Evolutionary conservation across 1,140 invertebrate genomes (phyloP).

Genomic region (Dendroctonus ponderosae): DNA sequence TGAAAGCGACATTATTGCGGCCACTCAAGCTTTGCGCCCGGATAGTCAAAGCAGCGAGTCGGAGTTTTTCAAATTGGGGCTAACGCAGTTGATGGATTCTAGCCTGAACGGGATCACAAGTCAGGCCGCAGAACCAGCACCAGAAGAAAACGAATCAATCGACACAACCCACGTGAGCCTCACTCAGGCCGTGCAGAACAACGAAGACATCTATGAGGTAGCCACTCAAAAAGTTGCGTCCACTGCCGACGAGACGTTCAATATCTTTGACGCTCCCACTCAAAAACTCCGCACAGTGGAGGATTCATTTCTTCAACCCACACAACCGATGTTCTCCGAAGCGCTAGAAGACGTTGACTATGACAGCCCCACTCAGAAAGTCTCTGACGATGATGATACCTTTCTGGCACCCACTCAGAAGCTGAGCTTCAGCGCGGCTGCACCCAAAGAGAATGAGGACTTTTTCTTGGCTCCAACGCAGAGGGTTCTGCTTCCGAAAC

Average conservation of each 20-base stretch:
- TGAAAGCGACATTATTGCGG: slow-evolving; percentile 36
- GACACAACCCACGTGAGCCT: no score
- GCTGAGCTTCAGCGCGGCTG: not conserved
- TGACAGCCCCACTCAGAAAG: not conserved
- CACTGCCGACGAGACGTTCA: not conserved
- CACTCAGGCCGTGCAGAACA: no score
- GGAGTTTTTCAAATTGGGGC: slow-evolving; percentile 37
- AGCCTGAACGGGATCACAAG: no score
- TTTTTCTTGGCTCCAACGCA: slow-evolving; percentile 9
- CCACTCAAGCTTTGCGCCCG: slow-evolving; percentile 28
- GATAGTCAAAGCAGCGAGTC: slow-evolving; percentile 19
- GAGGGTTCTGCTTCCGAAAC: slow-evolving; percentile 9
- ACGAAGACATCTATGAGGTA: no score
- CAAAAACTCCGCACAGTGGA: slow-evolving; percentile 8
- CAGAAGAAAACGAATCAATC: no score
- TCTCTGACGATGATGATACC: not conserved
- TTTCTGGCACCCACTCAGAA: not conserved
- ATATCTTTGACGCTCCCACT: slow-evolving; percentile 8
- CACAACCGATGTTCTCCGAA: not conserved
- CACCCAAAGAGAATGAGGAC: not conserved
- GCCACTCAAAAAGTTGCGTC: no score
- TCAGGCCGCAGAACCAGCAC: no score
- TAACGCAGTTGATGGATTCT: slow-evolving; percentile 36
- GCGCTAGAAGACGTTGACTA: not conserved
- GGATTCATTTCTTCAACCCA: not conserved